Percentiles rank a stretch among this genome's conserved stretches.
Conservation (phyloP, 2,797 vertebrate species). For the Pristis pectinata region DNA sequence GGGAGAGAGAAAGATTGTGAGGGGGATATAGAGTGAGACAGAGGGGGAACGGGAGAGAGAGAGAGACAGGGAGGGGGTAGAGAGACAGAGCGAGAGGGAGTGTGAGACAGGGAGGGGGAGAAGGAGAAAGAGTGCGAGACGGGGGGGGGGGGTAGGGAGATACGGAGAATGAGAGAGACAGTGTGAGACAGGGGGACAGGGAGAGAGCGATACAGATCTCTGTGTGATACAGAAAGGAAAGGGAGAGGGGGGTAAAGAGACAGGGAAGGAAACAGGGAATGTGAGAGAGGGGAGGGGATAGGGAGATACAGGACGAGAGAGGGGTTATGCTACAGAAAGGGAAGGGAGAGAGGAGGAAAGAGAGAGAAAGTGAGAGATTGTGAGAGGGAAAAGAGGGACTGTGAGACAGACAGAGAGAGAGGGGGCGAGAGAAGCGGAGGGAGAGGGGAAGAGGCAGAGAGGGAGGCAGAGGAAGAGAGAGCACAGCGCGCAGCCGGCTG, state of each 20-base stretch:
- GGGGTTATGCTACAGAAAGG: neutral
- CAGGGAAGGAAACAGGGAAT: constrained; percentile 14
- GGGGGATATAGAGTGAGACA: neutral
- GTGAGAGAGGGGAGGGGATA: neutral
- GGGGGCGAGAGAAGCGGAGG: neutral
- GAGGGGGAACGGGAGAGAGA: neutral
- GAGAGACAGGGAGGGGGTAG: constrained; percentile 21
- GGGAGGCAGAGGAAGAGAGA: neutral
- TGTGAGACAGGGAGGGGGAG: neutral
- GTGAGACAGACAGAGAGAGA: neutral
- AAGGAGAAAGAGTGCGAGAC: neutral
- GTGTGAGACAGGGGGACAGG: too few species aligned
- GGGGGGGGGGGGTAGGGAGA: too few species aligned
- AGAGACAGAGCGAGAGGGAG: constrained; percentile 43
- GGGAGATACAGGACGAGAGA: neutral
- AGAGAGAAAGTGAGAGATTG: constrained; percentile 38
- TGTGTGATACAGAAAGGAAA: too few species aligned
- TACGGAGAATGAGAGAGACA: too few species aligned
- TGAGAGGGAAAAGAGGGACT: neutral
- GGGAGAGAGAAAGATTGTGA: neutral
- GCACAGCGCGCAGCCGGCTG: constrained; percentile 37
- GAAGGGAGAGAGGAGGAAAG: constrained; percentile 43
- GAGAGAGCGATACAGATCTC: too few species aligned
- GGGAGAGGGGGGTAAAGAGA: neutral
- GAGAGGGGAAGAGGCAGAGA: neutral